Evolutionary conservation across 2,888 invertebrate genomes (phyloP).

Genomic region (Polydrusus pterygomalis): DNA sequence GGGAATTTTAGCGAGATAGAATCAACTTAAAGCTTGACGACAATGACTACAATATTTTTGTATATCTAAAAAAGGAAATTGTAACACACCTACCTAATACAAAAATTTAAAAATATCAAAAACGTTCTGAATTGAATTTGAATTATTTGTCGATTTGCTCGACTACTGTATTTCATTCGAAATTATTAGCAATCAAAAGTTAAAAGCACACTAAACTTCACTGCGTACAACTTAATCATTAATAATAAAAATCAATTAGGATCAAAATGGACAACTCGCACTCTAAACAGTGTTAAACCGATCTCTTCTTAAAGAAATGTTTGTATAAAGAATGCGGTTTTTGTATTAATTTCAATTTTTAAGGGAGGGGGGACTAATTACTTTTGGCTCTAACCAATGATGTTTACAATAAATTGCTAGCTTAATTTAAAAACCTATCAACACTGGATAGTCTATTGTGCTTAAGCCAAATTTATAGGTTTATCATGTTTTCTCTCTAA

Average conservation of each 20-base stretch:
- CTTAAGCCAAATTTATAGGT: background rate
- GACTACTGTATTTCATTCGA: conserved; percentile 67
- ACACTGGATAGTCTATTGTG: background rate
- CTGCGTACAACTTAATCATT: conserved; percentile 24
- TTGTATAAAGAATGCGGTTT: conserved; percentile 23
- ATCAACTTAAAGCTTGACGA: too few species aligned
- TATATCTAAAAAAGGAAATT: background rate
- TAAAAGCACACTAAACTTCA: conserved; percentile 1
- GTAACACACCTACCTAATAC: conserved; percentile 4
- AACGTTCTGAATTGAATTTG: conserved; percentile 73
- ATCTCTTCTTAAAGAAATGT: conserved; percentile 25
- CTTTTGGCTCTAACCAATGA: conserved; percentile 39
- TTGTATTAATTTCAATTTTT: conserved; percentile 19
- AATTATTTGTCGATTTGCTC: conserved; percentile 71
- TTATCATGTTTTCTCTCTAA: too few species aligned
- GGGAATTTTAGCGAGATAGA: too few species aligned
- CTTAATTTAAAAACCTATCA: background rate
- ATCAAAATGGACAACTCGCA: conserved; percentile 7
- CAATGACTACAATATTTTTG: too few species aligned
- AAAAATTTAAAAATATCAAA: conserved; percentile 30
- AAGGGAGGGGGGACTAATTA: background rate
- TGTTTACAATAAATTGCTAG: background rate
- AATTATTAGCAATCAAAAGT: conserved; percentile 15
- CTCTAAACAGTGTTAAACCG: conserved; percentile 18
- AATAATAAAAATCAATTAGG: conserved; percentile 20